Evolutionary conservation across 2,113 vertebrate species (phyloP), one percentile per base, ranked within the genome.

Genomic region (Corythornis vintsioides): DNA sequence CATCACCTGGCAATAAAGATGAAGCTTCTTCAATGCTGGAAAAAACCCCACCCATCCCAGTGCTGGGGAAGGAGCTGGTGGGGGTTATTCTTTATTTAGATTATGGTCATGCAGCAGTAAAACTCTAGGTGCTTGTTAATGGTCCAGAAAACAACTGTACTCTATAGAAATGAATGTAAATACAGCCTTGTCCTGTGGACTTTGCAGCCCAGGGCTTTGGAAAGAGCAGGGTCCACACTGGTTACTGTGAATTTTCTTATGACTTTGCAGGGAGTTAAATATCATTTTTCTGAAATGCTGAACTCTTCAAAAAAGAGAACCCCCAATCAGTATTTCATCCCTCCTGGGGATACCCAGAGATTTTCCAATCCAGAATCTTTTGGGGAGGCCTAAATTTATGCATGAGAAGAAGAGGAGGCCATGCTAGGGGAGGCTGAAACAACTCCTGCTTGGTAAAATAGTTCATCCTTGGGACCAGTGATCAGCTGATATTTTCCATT

Each of bases 401-500:
- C 40, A 81, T 71, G 56, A 75, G 65, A 60, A 74, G 81, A 71
- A 29, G 22, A 84, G 57, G 82, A 93, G 90, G 79, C 88, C 85
- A 45, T 67, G 26, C 61, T 69, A 76, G n/a, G 74, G 40, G 26
- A 61, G 14, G 45, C 75, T 48, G 78, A 85, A 92, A 45, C 1
- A 0, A 15, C 29, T 85, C 2, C 40, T 75, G 15, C 35, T 87
- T 87, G 74, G 38, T 67, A 56, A 69, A 88, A 61, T 55, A 69
- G 11, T 33, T 75, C 88, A 89, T 94, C 72, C 35, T 64, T 16
- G 22, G 24, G 75, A 56, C 53, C n/a, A 67, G 22, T 74, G 71
- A 65, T 80, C 7, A 6, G 43, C 65, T 73, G 65, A 69, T 90
- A 26, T 87, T 93, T 91, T 93, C 93, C 90, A 93, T 96, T 95